Evolutionary conservation across 2,888 invertebrate species (phyloP).

Genomic region (Hoplodrina ambigua): DNA sequence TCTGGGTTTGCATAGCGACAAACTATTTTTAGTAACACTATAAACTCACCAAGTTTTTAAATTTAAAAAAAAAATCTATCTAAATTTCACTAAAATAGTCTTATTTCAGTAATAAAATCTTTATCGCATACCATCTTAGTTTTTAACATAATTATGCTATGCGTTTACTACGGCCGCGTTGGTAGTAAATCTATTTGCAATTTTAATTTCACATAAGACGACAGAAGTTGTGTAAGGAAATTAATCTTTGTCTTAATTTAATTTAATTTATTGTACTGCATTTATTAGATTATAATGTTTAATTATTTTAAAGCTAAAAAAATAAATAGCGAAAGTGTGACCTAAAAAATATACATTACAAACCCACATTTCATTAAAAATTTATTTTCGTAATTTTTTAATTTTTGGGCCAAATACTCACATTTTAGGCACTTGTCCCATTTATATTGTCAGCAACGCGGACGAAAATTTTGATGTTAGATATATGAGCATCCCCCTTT

Average conservation of each 20-base stretch:
- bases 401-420: no score
- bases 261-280: conserved; percentile 35
- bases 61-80: background rate
- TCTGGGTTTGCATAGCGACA: background rate
- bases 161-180: conserved; percentile 3
- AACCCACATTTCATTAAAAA: no score
- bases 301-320: background rate
- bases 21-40: conserved; percentile 6
- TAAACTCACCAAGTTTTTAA: background rate
- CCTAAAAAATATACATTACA: background rate
- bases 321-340: background rate
- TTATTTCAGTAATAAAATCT: conserved; percentile 33
- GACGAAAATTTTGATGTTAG: no score
- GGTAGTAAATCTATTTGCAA: conserved; percentile 36
- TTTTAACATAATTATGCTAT: conserved; percentile 33
- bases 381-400: no score
- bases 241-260: conserved; percentile 31
- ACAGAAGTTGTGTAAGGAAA: conserved; percentile 31
- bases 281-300: conserved; percentile 2
- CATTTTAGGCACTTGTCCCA: no score
- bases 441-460: no score
- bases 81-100: conserved; percentile 13
- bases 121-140: conserved; percentile 34
- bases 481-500: no score
- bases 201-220: conserved; percentile 43